phyloP scores from a whole-genome alignment of 2,797 vertebrate species.

The Pygocentrus nattereri region DNA sequence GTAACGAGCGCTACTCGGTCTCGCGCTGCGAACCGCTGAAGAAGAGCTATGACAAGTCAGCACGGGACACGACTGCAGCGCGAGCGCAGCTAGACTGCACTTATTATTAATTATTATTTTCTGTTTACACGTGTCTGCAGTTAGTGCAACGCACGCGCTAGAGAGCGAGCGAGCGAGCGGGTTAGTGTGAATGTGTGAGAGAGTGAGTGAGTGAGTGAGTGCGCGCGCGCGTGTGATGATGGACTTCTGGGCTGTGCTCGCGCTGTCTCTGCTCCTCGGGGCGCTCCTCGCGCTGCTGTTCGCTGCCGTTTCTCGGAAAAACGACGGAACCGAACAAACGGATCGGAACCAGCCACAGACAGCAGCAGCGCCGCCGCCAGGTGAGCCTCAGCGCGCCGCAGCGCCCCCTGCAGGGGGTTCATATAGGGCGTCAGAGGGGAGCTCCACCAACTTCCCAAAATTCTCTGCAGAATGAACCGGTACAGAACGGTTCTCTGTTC shows the following conservation, averaged over 20 bases:
- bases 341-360: neutral
- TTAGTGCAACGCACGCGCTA: no score
- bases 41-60: neutral
- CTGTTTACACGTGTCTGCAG: no score
- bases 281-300: neutral
- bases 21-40: neutral
- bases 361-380: neutral
- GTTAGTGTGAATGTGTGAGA: neutral
- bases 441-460: neutral
- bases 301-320: neutral
- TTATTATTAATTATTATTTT: neutral
- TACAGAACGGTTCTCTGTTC: no score
- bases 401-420: no score
- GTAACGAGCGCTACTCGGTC: neutral
- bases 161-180: slow-evolving; percentile 33
- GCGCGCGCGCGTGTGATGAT: neutral
- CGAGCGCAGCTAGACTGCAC: neutral
- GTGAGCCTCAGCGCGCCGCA: neutral
- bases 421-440: no score
- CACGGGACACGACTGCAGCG: neutral
- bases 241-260: neutral
- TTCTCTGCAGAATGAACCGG: no score
- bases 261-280: neutral
- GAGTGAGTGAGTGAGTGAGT: neutral
- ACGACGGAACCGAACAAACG: neutral